Conservation (phyloP, 1,140 invertebrate species). For the Drosophila pectinifera region DNA sequence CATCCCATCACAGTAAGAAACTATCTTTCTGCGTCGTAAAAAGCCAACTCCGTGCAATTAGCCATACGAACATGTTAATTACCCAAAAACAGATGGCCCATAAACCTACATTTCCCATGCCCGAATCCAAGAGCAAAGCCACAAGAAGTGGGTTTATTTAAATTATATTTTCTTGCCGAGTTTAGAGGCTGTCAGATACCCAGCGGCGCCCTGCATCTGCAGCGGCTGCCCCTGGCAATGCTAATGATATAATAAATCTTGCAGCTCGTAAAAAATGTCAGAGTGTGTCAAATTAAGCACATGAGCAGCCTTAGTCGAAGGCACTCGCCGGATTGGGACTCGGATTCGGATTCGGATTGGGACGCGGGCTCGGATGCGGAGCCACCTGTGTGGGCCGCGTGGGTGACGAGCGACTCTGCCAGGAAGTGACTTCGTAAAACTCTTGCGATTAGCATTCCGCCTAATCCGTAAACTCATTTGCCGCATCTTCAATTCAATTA, state of each 20-base stretch:
- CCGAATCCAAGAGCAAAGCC: constrained; percentile 28
- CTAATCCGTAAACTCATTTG: constrained; percentile 37
- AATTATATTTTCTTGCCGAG: constrained; percentile 55
- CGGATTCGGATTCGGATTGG: not conserved
- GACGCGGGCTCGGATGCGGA: not conserved
- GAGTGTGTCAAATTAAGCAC: constrained; percentile 70
- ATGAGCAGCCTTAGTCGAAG: constrained; percentile 12
- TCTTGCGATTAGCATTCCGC: constrained; percentile 50
- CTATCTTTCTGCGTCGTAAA: constrained; percentile 2
- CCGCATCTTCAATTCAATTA: constrained; percentile 37
- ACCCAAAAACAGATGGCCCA: constrained; percentile 60
- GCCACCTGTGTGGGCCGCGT: constrained; percentile 31
- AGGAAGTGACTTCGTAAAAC: constrained; percentile 32
- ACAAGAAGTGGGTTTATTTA: constrained; percentile 59
- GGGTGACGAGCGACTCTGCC: constrained; percentile 9
- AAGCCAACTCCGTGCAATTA: constrained; percentile 60
- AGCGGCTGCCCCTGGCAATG: constrained; percentile 31
- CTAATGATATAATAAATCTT: constrained; percentile 79
- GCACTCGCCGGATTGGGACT: constrained; percentile 10
- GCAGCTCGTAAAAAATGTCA: constrained; percentile 60
- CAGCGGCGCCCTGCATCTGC: constrained; percentile 12
- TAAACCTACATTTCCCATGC: constrained; percentile 71
- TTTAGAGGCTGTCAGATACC: constrained; percentile 25
- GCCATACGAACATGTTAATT: constrained; percentile 71
- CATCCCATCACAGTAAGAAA: constrained; percentile 19